Base-by-base conservation (phyloP, 2,797 vertebrate genomes). In the Cichlasoma orientale region DNA sequence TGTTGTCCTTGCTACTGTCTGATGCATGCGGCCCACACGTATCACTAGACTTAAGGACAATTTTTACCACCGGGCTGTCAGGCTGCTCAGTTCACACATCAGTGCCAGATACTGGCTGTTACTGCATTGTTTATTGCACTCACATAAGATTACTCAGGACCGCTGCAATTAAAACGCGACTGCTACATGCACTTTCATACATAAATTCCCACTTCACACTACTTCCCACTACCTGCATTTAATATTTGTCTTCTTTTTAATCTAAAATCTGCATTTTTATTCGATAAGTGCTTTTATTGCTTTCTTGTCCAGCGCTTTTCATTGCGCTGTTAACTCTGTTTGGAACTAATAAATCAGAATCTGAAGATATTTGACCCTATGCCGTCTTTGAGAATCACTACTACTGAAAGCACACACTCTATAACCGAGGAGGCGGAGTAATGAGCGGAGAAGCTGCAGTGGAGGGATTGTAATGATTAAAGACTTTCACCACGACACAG, bases 401-500 rank as follows among this genome's bases (percentile, higher is more conserved):
- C 29, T 41, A 54, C 19, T 23, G 70, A 78, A 78, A 78, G 72
- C 57, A 10, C 66, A 31, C 70, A 56, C 85, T 81, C 54, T 55
- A 14, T 79, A 79, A 63, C 47, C 18, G 58, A 77, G 41, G 25
- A 75, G 55, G 72, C 44, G 69, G 72, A 41, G 59, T 33, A 72
- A 71, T 0, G 16, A 47, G 53, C 1, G 11, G 41, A 13, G 58
- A 41, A 53, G 36, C 69, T 59, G 68, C 66, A 74, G 78, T 16
- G 8, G n/a, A 58, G 27, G 73, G 74, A 83, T 58, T 56, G 77
- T 70, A 78, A 84, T 70, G 78, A 86, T 82, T 80, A 84, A 81
- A 90, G 73, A 70, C 58, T 56, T 72, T 86, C 58, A 72, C 31
- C 59, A 8, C 63, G 36, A 83, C 71, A 75, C 36, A 59, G 73